Conservation (phyloP, 1,140 invertebrate genomes). For the Penaeus indicus region DNA sequence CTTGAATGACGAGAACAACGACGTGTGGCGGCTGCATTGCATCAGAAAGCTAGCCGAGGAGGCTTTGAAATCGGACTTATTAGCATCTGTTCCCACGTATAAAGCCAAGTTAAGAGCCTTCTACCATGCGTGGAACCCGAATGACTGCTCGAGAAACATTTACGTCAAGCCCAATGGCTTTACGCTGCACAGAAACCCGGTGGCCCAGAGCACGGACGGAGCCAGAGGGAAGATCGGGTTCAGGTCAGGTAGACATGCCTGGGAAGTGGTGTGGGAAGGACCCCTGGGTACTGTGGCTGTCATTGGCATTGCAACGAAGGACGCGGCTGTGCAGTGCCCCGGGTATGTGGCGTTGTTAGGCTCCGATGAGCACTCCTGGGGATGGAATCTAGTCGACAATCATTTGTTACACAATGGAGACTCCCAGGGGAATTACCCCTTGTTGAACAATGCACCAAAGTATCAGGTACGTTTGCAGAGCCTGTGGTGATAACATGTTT, state of each 20-base stretch:
- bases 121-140: constrained; percentile 96
- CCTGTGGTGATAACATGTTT: neutral
- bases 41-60: constrained; percentile 89
- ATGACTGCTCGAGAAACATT: constrained; percentile 96
- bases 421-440: constrained; percentile 93
- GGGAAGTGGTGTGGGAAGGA: constrained; percentile 99
- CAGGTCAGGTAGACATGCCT: constrained; percentile 91
- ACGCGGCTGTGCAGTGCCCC: constrained; percentile 88
- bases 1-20: constrained; percentile 93
- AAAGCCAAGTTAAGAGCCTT: constrained; percentile 95
- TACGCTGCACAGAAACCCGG: constrained; percentile 96
- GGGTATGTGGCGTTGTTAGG: constrained; percentile 96
- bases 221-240: constrained; percentile 95
- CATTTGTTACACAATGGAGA: constrained; percentile 96
- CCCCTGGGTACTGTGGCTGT: constrained; percentile 96
- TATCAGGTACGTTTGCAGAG: constrained; percentile 82
- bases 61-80: constrained; percentile 87
- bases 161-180: constrained; percentile 98
- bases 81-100: constrained; percentile 89
- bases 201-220: constrained; percentile 98
- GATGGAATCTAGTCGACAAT: constrained; percentile 99
- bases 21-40: constrained; percentile 95
- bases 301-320: constrained; percentile 95
- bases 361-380: constrained; percentile 97
- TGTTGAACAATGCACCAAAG: constrained; percentile 96